Evolutionary conservation across 2,797 vertebrate genomes (phyloP).

Genomic region (Semaprochilodus insignis): DNA sequence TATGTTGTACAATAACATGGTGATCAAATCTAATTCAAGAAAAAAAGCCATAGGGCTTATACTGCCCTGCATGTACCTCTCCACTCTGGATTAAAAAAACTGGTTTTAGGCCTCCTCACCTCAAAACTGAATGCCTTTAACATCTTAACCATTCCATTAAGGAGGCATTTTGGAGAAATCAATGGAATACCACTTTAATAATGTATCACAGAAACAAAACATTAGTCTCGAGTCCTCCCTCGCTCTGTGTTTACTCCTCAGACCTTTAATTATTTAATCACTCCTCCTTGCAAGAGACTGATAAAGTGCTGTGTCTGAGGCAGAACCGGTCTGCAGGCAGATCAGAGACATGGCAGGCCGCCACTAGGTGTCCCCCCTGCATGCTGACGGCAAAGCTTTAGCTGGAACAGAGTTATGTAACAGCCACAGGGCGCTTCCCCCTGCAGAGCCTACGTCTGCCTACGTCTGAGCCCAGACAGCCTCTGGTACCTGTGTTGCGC

Average conservation of each 20-base stretch:
- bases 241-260: not conserved
- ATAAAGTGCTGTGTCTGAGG: slow-evolving; percentile 2
- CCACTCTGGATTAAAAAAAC: too few species aligned
- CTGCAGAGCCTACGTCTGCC: slow-evolving; percentile 54
- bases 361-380: slow-evolving; percentile 54
- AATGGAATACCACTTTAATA: not conserved
- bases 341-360: slow-evolving; percentile 8
- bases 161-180: too few species aligned
- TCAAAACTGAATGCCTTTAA: too few species aligned
- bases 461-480: slow-evolving; percentile 12
- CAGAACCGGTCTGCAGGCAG: not conserved
- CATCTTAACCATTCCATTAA: not conserved
- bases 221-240: not conserved
- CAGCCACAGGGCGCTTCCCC: slow-evolving; percentile 55
- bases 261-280: not conserved
- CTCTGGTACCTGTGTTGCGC: slow-evolving; percentile 27
- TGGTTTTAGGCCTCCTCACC: too few species aligned
- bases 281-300: not conserved
- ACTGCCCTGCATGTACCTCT: too few species aligned
- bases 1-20: too few species aligned
- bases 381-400: not conserved
- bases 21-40: too few species aligned
- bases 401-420: slow-evolving; percentile 50
- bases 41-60: too few species aligned
- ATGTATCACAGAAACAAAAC: not conserved